Percentiles rank a stretch among this genome's conserved stretches.
phyloP scores from a whole-genome alignment of 2,888 invertebrate genomes.

The Lasius fuliginosus region DNA sequence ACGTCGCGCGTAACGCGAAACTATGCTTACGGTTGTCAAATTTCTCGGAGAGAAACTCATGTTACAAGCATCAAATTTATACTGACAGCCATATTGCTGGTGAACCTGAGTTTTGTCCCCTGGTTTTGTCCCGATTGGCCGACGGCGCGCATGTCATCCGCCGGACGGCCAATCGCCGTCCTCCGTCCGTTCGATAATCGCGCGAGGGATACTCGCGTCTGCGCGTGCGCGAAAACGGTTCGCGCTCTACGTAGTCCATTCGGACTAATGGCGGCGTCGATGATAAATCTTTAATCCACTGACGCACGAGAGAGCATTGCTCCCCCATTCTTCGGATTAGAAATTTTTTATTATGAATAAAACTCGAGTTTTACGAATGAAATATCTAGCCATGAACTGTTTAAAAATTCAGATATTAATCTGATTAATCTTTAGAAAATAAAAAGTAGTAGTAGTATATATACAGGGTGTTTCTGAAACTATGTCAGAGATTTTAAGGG shows the following conservation, averaged over 20 bases:
- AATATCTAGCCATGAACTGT: neutral
- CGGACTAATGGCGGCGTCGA: neutral
- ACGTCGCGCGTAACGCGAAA: slow-evolving; percentile 86
- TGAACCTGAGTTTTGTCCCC: slow-evolving; percentile 94
- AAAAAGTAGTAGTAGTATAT: too few species aligned
- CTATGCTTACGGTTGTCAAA: slow-evolving; percentile 88
- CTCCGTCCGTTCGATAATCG: slow-evolving; percentile 54
- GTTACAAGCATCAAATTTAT: slow-evolving; percentile 97
- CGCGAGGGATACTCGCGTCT: slow-evolving; percentile 48
- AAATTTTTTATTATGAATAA: neutral
- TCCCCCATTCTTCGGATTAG: too few species aligned
- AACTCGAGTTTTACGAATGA: neutral
- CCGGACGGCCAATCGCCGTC: slow-evolving; percentile 62
- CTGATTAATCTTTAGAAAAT: neutral
- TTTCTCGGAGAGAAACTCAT: slow-evolving; percentile 94
- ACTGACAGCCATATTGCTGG: slow-evolving; percentile 98
- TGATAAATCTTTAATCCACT: neutral
- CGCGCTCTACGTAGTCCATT: slow-evolving; percentile 43
- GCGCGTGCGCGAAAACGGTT: slow-evolving; percentile 22
- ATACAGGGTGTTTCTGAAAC: too few species aligned
- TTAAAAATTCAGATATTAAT: neutral
- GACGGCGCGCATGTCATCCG: slow-evolving; percentile 70
- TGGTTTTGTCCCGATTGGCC: slow-evolving; percentile 90
- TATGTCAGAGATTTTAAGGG: too few species aligned
- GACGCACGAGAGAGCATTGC: too few species aligned